Evolutionary conservation across 2,113 vertebrate genomes (phyloP).

Genomic region (Platysteira castanea): DNA sequence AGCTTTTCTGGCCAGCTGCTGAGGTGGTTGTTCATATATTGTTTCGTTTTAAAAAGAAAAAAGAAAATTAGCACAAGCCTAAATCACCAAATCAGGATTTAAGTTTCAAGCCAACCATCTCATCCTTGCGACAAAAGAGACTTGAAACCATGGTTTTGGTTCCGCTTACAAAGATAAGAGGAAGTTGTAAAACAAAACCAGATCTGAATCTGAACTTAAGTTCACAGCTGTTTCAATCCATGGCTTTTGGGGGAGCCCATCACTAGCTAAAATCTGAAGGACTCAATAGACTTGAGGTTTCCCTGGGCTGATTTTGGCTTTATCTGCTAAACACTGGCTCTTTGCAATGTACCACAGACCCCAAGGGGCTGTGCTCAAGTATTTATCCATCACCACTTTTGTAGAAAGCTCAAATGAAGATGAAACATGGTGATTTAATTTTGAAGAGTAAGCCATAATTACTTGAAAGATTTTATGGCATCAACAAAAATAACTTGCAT

Average conservation of each 20-base stretch:
- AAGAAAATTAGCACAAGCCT: neutral
- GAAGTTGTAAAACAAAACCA: slow-evolving; percentile 26
- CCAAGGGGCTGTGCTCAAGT: neutral
- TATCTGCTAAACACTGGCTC: neutral
- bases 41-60: neutral
- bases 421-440: neutral
- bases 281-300: neutral
- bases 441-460: neutral
- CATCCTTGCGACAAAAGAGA: neutral
- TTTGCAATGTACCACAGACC: neutral
- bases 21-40: neutral
- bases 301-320: neutral
- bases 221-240: slow-evolving; percentile 20
- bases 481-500: neutral
- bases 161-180: slow-evolving; percentile 23
- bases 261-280: neutral
- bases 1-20: neutral
- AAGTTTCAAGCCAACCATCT: neutral
- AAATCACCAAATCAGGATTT: neutral
- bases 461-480: neutral
- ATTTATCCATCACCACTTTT: neutral
- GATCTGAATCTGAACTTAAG: neutral
- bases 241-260: neutral
- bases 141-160: slow-evolving; percentile 29
- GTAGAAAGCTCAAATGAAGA: neutral